Evolutionary conservation across 37 sponge, comb jelly and placozoan species (phyloP), one percentile per base, ranked within the genome.

Genomic region (Mnemiopsis leidyi): DNA sequence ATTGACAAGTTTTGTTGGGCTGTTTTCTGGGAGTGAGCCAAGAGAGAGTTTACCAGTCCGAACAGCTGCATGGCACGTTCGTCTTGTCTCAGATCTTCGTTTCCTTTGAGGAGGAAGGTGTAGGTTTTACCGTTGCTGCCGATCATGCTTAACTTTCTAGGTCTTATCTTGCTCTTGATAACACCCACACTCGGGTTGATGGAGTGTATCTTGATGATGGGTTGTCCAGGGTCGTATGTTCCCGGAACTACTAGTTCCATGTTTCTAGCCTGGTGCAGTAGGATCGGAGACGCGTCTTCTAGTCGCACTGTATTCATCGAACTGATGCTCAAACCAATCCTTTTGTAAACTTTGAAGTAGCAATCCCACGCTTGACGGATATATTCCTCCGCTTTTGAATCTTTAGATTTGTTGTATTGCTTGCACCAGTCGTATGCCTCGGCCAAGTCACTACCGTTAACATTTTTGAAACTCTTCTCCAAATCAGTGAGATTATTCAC

Each of bases 21-120:
- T 0, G 99, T 98, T 36, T 96, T 95, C 61, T 96, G 96, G 85
- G 97, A 94, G 90, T 94, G 96, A 31, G 92, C 92, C 32, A 98
- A 95, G 25, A 98, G 94, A 28, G 99, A 97, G 94, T 98, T 98
- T 25, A 98, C 96, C 25, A 98, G 95, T 13, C 96, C 99, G 95
- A 98, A 98, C 77, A 98, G 94, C 95, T 98, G 99, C 99, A 98
- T 98, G 23, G 97, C 99, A 37, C 99, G 83, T 93, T 96, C 99
- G 37, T 98, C 99, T 93, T 98, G 99, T 23, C 99, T 48, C 36
- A 98, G 93, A 92, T 98, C 99, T 82, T 98, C 99, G 61, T 98
- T 97, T 0, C 99, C 99, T 76, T 98, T 98, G 40, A 98, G 93
- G 0, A 98, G 94, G 94, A 98, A 98, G 94, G 95, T 97, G 94